Percentiles rank a stretch among this genome's conserved stretches.
phyloP scores from a whole-genome alignment of 2,888 invertebrate genomes.

The Cenopis cana region DNA sequence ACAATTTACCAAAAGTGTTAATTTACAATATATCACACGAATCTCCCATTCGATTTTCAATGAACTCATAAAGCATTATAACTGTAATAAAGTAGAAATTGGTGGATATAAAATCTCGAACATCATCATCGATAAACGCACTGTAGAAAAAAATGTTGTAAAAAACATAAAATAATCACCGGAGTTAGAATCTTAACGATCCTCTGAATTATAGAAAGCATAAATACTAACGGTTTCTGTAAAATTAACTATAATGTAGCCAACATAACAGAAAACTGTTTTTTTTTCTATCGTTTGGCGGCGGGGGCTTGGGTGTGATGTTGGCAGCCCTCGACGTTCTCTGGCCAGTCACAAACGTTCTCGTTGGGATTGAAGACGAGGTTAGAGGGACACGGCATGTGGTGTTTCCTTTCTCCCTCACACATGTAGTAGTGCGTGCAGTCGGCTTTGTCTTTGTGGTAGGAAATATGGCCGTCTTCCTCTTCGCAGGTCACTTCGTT shows the following conservation, averaged over 20 bases:
- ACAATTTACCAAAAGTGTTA: constrained; percentile 64
- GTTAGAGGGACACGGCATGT: constrained; percentile 97
- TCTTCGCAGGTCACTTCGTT: constrained; percentile 96
- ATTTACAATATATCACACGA: constrained; percentile 82
- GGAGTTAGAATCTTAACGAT: background rate
- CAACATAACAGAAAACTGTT: constrained; percentile 51
- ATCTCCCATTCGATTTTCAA: constrained; percentile 56
- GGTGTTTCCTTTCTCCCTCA: constrained; percentile 97
- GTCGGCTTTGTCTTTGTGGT: constrained; percentile 95
- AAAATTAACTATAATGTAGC: constrained; percentile 27
- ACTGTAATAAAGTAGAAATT: constrained; percentile 46
- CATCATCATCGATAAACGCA: background rate
- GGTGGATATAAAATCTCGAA: constrained; percentile 52
- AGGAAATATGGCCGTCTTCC: constrained; percentile 97
- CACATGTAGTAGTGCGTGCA: constrained; percentile 99
- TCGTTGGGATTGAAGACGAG: constrained; percentile 96
- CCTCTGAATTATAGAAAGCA: constrained; percentile 1
- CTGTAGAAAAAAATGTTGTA: background rate
- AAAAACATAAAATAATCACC: constrained; percentile 3
- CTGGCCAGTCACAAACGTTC: constrained; percentile 98
- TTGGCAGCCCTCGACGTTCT: constrained; percentile 94
- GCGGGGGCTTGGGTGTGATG: constrained; percentile 83
- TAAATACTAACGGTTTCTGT: constrained; percentile 36
- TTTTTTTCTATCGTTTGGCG: constrained; percentile 68
- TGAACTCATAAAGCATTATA: constrained; percentile 55